Evolutionary conservation across 2,888 invertebrate species (phyloP).

Genomic region (Ryuthela nishihirai): DNA sequence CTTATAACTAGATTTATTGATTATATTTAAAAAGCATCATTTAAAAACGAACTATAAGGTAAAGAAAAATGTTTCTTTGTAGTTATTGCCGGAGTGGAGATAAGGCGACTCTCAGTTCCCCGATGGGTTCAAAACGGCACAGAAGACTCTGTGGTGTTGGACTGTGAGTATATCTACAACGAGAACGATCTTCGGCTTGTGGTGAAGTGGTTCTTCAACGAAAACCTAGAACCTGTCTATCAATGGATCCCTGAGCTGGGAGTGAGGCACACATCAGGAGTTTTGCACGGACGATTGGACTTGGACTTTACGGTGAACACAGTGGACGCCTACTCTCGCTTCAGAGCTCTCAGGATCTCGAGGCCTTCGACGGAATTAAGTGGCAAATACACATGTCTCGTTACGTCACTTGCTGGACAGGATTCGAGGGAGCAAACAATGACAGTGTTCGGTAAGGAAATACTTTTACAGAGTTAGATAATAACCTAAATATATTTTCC

Average conservation of each 20-base stretch:
- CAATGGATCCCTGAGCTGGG: constrained; percentile 43
- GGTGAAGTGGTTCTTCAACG: constrained; percentile 44
- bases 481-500: no score
- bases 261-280: constrained; percentile 37
- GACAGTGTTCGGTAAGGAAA: constrained; percentile 43
- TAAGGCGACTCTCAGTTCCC: constrained; percentile 40
- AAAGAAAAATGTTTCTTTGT: no score
- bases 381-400: constrained; percentile 43
- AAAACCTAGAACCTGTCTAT: constrained; percentile 43
- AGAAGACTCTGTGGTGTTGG: constrained; percentile 37
- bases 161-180: constrained; percentile 41
- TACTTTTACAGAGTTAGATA: no score
- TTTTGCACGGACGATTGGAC: constrained; percentile 36
- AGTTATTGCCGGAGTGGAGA: constrained; percentile 31
- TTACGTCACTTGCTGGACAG: constrained; percentile 40
- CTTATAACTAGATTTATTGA: no score
- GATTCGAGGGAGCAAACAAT: constrained; percentile 41
- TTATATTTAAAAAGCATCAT: no score
- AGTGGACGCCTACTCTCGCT: constrained; percentile 34
- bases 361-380: constrained; percentile 41
- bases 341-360: constrained; percentile 40
- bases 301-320: constrained; percentile 22
- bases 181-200: constrained; percentile 40
- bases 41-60: no score
- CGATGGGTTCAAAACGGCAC: constrained; percentile 42